A percentile compares a stretch with the other conserved stretches of the same genome.
Evolutionary conservation across 2,113 vertebrate species (phyloP).

Genomic region (Ciconia stormi): DNA sequence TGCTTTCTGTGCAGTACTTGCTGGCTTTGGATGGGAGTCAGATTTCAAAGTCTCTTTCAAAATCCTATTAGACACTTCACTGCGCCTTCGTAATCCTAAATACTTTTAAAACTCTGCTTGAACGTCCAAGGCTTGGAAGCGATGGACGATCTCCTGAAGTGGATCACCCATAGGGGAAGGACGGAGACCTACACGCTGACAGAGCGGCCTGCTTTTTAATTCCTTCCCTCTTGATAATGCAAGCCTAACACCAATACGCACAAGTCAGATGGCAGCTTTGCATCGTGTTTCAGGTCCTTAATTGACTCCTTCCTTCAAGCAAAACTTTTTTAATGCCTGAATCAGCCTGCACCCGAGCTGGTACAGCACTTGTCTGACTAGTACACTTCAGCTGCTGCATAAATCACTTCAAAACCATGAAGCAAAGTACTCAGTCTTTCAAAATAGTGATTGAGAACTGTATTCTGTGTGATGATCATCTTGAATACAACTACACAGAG

Average conservation of each 20-base stretch:
- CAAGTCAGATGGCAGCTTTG: not conserved
- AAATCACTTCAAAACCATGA: not conserved
- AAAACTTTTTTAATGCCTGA: not conserved
- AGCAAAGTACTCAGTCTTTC: not conserved
- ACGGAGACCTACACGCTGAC: not conserved
- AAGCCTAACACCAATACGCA: fast-evolving
- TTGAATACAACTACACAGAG: not conserved
- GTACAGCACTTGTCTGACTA: not conserved
- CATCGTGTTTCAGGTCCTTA: not conserved
- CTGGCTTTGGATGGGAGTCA: not conserved
- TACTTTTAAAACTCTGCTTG: not conserved
- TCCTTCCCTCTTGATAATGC: not conserved
- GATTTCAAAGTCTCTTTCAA: not conserved
- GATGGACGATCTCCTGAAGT: not conserved
- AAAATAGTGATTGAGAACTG: not conserved
- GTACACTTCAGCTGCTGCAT: not conserved
- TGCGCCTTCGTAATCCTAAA: not conserved
- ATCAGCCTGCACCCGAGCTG: not conserved
- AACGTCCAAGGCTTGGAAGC: not conserved
- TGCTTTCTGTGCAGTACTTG: not conserved
- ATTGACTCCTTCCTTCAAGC: not conserved
- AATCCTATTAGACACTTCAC: not conserved
- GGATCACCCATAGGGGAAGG: not conserved
- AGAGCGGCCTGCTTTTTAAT: not conserved
- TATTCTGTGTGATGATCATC: not conserved